Evolutionary conservation across 2,888 invertebrate genomes (phyloP), one percentile per base, ranked within the genome.

Genomic region (Anodontia alba): DNA sequence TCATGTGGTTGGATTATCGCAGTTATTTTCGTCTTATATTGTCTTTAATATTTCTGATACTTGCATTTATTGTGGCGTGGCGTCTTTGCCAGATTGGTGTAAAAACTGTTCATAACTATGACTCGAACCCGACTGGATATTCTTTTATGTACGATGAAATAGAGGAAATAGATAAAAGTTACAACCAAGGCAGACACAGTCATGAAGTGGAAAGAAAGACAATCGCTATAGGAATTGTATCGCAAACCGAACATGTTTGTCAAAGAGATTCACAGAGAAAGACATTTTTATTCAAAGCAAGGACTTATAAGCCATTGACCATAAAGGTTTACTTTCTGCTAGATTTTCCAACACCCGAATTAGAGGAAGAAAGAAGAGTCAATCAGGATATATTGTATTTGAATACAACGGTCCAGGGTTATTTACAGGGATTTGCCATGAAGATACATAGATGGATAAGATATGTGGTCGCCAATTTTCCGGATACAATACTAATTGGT

Each of bases 301-400:
- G 20, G 29, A 7, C 57, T 1, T 57, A 57, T 26, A 57, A 57
- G 17, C 26, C 8, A 3, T 26, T 57, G 17, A 29, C 23, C 20
- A 26, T 57, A 29, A 57, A 57, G 57, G 57, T 57, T 8, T 57
- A 26, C 57, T 57, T 57, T 57, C 57, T 57, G 5, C 57, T 57
- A 29, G 57, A 57, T 57, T 3, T 26, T 7, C 26, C 26, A 10
- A 26, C 29, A 17, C 23, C 23, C 29, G 29, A 7, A 7, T 29
- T 57, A 7, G 29, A 57, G 5, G 7, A 8, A 26, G 57, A 57
- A 26, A 3, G 10, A 29, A 26, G 17, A 17, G 20, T 57, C 8
- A 57, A 57, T 17, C 5, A 8, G 7, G 57, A 57, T 29, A 57
- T 57, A 7, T 23, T 57, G 29, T 57, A 26, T 26, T 29, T 57